Base-by-base conservation (phyloP, 1,140 invertebrate species). In the Drosophila nasuta region DNA sequence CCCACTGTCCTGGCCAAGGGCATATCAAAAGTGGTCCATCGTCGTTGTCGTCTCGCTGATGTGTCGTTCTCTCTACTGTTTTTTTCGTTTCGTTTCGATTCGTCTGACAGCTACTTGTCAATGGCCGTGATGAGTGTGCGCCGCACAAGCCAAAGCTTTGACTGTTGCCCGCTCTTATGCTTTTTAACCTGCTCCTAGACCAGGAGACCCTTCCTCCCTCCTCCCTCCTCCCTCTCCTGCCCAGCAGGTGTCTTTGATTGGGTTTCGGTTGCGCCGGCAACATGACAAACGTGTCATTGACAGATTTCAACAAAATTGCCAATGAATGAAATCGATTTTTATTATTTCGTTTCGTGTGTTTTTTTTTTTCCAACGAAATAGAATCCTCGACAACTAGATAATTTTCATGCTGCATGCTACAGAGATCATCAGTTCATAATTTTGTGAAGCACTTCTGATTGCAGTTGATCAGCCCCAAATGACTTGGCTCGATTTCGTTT, bases 281-380 rank as follows among this genome's bases (percentile, higher is more conserved):
- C 73, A 28, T 69, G 66, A 64, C 77, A 75, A 75, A 56, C 77
- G 83, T 89, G 85, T 79, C 81, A 88, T 88, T 89, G 85, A 88
- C 81, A 89, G 85, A 88, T 88, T 88, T 88, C 82, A 82, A 72
- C 71, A 79, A 75, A 88, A 88, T 76, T 88, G 85, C 77, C 68
- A 73, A 85, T 89, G 85, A 89, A 89, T 89, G 85, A 85, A 89
- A 89, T 89, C 78, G 85, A 89, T 89, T 83, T 89, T 75, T 74
- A 52, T 52, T n/a, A 11, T 52, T 10, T 52, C 11, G 20, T 25
- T 20, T 20, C 20, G 20, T 33, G 6, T 0, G 15, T 15, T 15
- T 15, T 38, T 38, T 38, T 38, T 38, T 8, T 54, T 10, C 2
- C 11, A 33, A n/a, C 13, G 51, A 13, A 38, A 38, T 38, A 38